Evolutionary conservation across 2,888 invertebrate species (phyloP).

Genomic region (Orchestes rusci): DNA sequence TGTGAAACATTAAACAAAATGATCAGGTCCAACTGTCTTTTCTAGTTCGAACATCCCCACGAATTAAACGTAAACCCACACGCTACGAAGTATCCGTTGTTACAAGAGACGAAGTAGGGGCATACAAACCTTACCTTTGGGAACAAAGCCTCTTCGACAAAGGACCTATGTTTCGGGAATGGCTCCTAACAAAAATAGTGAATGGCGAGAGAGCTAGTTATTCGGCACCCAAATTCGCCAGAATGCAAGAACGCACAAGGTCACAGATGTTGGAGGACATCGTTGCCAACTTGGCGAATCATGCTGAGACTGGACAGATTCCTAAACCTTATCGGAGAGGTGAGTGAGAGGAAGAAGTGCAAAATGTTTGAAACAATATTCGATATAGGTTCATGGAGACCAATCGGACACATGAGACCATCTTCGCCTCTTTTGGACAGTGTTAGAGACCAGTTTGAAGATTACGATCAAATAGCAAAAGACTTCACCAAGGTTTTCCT

Average conservation of each 20-base stretch:
- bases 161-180: conserved; percentile 91
- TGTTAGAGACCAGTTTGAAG: conserved; percentile 88
- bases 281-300: conserved; percentile 87
- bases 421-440: conserved; percentile 88
- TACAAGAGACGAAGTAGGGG: conserved; percentile 89
- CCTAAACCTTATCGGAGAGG: conserved; percentile 88
- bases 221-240: conserved; percentile 89
- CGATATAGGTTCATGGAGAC: conserved; percentile 76
- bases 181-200: conserved; percentile 88
- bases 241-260: conserved; percentile 89
- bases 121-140: conserved; percentile 93
- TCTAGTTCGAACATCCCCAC: conserved; percentile 77
- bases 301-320: conserved; percentile 91
- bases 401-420: conserved; percentile 90
- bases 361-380: not conserved
- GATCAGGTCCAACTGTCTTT: not conserved
- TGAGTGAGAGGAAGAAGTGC: conserved; percentile 33
- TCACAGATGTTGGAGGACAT: conserved; percentile 93
- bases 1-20: too few species aligned
- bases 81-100: conserved; percentile 89
- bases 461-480: conserved; percentile 88
- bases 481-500: conserved; percentile 87
- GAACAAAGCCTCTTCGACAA: conserved; percentile 92
- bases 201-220: conserved; percentile 91
- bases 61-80: conserved; percentile 78